phyloP scores from a whole-genome alignment of 1,140 invertebrate species.

The Euwallacea similis region DNA sequence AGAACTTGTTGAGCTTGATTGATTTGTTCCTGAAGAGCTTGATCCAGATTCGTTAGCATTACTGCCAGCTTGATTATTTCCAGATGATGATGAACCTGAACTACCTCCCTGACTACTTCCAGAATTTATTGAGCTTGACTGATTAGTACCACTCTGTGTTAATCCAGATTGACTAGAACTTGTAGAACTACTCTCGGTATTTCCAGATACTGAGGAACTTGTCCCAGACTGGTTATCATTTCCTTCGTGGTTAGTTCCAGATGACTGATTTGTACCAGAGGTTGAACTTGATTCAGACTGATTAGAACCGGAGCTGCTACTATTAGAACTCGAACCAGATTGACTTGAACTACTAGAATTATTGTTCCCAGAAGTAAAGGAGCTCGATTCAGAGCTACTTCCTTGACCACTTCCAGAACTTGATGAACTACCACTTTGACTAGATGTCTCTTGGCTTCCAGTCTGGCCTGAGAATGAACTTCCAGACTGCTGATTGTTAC shows the following conservation, averaged over 20 bases:
- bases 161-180: conserved; percentile 5
- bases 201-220: conserved; percentile 23
- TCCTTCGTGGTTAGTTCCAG: neutral
- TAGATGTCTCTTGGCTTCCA: conserved; percentile 3
- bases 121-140: conserved; percentile 24
- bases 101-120: conserved; percentile 18
- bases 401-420: too few species aligned
- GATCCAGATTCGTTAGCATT: conserved; percentile 29
- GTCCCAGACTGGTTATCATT: conserved; percentile 13
- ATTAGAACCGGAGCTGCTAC: conserved; percentile 7
- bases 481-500: conserved; percentile 4
- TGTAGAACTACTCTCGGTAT: conserved; percentile 13
- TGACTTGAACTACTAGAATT: neutral
- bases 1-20: too few species aligned
- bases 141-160: conserved; percentile 10
- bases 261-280: neutral
- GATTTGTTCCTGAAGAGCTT: too few species aligned
- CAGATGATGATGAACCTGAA: neutral
- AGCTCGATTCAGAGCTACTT: too few species aligned
- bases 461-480: neutral
- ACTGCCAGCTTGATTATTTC: neutral
- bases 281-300: neutral
- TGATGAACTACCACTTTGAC: neutral
- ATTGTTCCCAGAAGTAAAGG: neutral
- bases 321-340: neutral